phyloP scores from a whole-genome alignment of 2,797 vertebrate species.

The Mastacembelus armatus region DNA sequence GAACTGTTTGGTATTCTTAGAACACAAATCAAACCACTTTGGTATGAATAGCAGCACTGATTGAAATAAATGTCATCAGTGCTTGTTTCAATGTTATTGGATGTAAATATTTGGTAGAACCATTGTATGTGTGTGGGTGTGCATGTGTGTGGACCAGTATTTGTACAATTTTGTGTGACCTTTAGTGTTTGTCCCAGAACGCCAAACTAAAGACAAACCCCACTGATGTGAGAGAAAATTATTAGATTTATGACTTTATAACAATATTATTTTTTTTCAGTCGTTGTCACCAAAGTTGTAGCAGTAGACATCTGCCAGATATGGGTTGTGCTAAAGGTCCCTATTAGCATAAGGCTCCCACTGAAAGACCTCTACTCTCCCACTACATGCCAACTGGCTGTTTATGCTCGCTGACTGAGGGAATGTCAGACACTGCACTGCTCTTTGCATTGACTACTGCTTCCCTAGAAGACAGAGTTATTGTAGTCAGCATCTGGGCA shows the following conservation, averaged over 20 bases:
- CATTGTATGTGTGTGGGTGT: too few relatives aligned
- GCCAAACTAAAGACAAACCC: slow-evolving; percentile 12
- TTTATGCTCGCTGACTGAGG: slow-evolving; percentile 28
- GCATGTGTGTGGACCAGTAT: neutral
- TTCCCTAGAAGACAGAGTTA: slow-evolving; percentile 2
- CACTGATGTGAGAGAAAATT: slow-evolving; percentile 25
- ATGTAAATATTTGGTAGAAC: slow-evolving; percentile 72
- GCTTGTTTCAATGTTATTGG: slow-evolving; percentile 74
- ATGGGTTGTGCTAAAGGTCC: slow-evolving; percentile 71
- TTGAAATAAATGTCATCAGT: slow-evolving; percentile 56
- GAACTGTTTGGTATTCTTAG: neutral
- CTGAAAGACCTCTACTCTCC: slow-evolving; percentile 41
- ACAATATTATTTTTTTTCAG: neutral
- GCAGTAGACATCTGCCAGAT: slow-evolving; percentile 61
- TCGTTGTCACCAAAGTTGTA: slow-evolving; percentile 7
- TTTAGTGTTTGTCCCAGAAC: slow-evolving; percentile 1
- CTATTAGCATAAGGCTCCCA: slow-evolving; percentile 72
- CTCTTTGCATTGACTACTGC: slow-evolving; percentile 14
- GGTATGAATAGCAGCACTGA: slow-evolving; percentile 22
- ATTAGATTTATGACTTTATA: slow-evolving; percentile 31
- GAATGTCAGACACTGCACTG: slow-evolving; percentile 23
- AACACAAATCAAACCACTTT: neutral
- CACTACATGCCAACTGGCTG: slow-evolving; percentile 41
- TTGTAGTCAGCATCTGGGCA: neutral
- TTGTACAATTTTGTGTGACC: slow-evolving; percentile 5